phyloP scores from a whole-genome alignment of 2,797 vertebrate species.

The Sciurus carolinensis region DNA sequence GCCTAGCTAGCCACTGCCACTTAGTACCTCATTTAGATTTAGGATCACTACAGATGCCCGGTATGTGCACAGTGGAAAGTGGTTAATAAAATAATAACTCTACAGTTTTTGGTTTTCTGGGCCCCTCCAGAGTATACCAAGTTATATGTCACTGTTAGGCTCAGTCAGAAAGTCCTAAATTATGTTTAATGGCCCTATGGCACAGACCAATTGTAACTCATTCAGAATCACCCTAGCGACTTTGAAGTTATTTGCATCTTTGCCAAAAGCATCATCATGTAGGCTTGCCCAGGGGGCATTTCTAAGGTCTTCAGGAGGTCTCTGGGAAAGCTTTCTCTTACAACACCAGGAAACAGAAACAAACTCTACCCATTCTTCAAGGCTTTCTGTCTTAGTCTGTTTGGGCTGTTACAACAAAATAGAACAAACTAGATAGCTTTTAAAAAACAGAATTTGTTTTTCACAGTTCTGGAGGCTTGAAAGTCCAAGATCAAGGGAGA shows the following conservation, averaged over 20 bases:
- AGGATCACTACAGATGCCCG: conserved; percentile 34
- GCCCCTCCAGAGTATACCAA: neutral
- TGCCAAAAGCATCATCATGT: neutral
- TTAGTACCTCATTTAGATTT: conserved; percentile 32
- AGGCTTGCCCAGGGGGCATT: neutral
- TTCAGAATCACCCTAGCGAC: neutral
- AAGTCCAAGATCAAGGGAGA: conserved; percentile 14
- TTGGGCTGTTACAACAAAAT: neutral
- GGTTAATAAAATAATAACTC: conserved; percentile 59
- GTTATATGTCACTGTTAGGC: neutral
- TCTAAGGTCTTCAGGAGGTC: neutral
- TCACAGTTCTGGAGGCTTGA: neutral
- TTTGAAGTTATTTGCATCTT: neutral
- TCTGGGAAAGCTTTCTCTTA: neutral
- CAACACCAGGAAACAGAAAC: neutral
- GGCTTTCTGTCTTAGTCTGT: neutral
- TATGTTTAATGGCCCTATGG: neutral
- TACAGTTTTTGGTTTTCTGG: neutral
- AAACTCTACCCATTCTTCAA: conserved; percentile 1
- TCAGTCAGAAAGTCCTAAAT: conserved; percentile 9
- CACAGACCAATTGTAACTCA: neutral
- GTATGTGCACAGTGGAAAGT: neutral
- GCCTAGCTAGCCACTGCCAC: neutral
- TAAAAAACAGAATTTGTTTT: neutral
- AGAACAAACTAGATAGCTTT: neutral